These are phyloP conservation scores for Dilophus febrilis DNA, from an alignment of 2,888 invertebrate genomes.

Conservation along the genomic window DNA sequence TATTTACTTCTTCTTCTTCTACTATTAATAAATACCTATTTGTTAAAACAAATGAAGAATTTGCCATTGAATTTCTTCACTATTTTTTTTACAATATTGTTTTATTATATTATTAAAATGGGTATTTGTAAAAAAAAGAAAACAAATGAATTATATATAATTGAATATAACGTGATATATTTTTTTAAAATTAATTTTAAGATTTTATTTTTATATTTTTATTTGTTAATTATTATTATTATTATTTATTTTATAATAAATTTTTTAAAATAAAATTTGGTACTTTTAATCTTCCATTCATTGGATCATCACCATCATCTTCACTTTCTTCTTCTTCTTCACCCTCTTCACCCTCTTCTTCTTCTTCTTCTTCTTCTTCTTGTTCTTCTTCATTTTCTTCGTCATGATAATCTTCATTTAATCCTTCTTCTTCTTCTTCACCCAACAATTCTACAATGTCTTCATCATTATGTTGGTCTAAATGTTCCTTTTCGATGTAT, in stretches of 20 bases:
- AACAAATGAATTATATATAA: too few relatives aligned
- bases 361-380: conserved; percentile 1
- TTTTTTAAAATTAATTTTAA: too few relatives aligned
- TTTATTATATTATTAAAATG: too few relatives aligned
- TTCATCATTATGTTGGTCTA: not conserved
- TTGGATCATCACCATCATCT: conserved; percentile 13
- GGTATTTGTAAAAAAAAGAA: too few relatives aligned
- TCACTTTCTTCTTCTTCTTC: conserved; percentile 13
- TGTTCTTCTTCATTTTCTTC: not conserved
- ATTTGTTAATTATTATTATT: not conserved
- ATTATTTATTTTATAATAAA: conserved; percentile 1
- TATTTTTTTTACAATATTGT: too few relatives aligned
- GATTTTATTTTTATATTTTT: too few relatives aligned
- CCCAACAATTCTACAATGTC: not conserved
- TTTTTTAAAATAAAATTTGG: conserved; percentile 2
- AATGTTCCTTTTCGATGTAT: not conserved
- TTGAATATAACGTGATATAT: too few relatives aligned
- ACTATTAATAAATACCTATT: too few relatives aligned
- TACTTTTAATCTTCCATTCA: conserved; percentile 6
- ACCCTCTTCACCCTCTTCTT: conserved; percentile 9
- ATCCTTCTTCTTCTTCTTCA: not conserved
- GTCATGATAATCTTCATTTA: not conserved
- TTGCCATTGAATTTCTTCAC: too few relatives aligned
- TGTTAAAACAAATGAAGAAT: too few relatives aligned
- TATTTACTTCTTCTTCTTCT: too few relatives aligned